phyloP scores from a whole-genome alignment of 2,797 vertebrate genomes.

The Brachyalestes nurse region DNA sequence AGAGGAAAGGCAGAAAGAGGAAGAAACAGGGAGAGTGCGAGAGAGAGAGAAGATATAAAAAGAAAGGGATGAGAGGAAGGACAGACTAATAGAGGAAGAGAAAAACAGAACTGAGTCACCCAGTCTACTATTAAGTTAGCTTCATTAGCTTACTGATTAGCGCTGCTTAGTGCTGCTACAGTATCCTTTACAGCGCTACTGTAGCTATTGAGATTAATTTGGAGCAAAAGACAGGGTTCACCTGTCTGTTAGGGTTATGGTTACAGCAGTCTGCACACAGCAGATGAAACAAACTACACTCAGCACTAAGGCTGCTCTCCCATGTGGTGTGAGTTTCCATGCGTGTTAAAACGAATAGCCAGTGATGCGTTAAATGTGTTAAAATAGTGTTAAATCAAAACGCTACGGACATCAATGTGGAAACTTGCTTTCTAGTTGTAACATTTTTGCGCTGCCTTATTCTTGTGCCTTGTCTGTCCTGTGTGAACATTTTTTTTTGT shows the following conservation, averaged over 20 bases:
- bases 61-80: neutral
- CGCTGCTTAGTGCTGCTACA: neutral
- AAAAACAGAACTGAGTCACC: neutral
- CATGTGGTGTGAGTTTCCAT: neutral
- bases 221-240: neutral
- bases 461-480: too few species aligned
- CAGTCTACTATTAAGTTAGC: neutral
- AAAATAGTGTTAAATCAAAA: too few species aligned
- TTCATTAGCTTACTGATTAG: conserved; percentile 4
- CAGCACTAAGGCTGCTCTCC: neutral
- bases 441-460: too few species aligned
- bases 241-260: neutral
- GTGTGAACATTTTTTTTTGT: too few species aligned
- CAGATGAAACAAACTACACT: neutral
- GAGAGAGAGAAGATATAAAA: neutral
- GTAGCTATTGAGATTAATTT: neutral
- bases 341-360: neutral
- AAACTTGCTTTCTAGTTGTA: too few species aligned
- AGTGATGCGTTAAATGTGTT: too few species aligned
- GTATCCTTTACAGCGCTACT: neutral
- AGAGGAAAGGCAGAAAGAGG: neutral
- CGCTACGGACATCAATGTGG: too few species aligned
- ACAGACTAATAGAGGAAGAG: neutral
- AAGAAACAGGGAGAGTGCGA: neutral
- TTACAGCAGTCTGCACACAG: neutral